Evolutionary conservation across 2,113 vertebrate species (phyloP), one percentile per base, ranked within the genome.

Genomic region (Thryonomys swinderianus): DNA sequence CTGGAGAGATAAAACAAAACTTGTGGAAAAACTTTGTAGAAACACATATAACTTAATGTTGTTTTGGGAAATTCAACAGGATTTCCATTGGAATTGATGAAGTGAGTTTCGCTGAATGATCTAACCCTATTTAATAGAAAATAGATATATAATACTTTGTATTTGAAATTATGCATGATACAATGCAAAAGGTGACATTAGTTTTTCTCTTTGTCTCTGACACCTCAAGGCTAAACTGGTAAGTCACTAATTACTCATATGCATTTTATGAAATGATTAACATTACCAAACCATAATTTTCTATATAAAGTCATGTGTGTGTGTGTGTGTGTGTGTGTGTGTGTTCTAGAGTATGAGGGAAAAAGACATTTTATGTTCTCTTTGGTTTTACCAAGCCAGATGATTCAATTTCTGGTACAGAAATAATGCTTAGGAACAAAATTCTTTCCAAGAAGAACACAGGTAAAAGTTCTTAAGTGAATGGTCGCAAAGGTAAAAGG

Each of bases 61-160:
- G 13, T 88, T 97, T 89, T 96, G 64, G 91, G 85, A 96, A 90
- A 97, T 71, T 66, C 61, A 92, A 0, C 73, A 37, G 92, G 88
- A 71, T 81, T 94, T 85, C 83, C 80, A 64, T 93, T 0, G 0
- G 71, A 96, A 88, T 45, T 93, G 66, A 79, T 80, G 51, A 93
- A 95, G 59, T 97, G 1, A 78, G 83, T 97, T 97, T 95, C 21
- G 55, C 78, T 85, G 40, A 92, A 78, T 88, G 74, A 84, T 57
- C 25, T 80, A 82, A 96, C 82, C 27, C 74, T 57, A 90, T 76
- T 93, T 64, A 80, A 66, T 0, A 4, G 92, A 18, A 57, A 2
- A 69, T 34, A 45, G 1, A 90, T 48, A 91, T 74, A 88, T 0
- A 1, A n/a, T 0, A 1, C 87, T 84, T 81, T 51, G 25, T 84